These are phyloP conservation scores for Peromyscus maniculatus DNA, from an alignment of 2,113 vertebrate genomes.

Conservation along the genomic window DNA sequence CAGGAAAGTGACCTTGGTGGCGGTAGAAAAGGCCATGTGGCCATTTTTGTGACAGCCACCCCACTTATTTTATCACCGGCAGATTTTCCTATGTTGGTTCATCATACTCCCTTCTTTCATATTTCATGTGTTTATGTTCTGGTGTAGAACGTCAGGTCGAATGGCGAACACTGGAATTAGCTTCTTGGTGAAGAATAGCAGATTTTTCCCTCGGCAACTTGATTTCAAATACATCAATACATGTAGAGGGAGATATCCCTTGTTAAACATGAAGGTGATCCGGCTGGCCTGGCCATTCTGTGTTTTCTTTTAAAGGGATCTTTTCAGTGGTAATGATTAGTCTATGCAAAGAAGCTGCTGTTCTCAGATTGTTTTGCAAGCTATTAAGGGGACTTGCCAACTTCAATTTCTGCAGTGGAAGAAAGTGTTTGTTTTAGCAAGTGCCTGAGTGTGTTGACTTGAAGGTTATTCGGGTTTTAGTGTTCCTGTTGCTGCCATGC, in stretches of 20 bases:
- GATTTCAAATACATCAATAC: slow-evolving; percentile 51
- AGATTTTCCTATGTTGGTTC: slow-evolving; percentile 81
- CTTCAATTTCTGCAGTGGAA: slow-evolving; percentile 76
- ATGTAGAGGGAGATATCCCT: slow-evolving; percentile 57
- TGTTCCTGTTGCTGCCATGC: slow-evolving; percentile 34
- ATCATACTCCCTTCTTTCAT: slow-evolving; percentile 82
- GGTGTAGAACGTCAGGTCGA: slow-evolving; percentile 67
- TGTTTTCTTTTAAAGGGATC: slow-evolving; percentile 77
- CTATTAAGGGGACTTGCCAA: slow-evolving; percentile 69
- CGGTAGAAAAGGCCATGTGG: slow-evolving; percentile 91
- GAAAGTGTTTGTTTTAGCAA: slow-evolving; percentile 80
- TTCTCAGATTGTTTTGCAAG: slow-evolving; percentile 78
- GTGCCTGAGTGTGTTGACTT: slow-evolving; percentile 75
- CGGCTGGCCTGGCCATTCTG: slow-evolving; percentile 66
- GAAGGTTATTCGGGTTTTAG: slow-evolving; percentile 60
- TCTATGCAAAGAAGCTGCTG: slow-evolving; percentile 73
- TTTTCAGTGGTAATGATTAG: slow-evolving; percentile 76
- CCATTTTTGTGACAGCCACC: slow-evolving; percentile 88
- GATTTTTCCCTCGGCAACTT: slow-evolving; percentile 69
- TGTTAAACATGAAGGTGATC: slow-evolving; percentile 78
- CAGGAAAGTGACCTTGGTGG: slow-evolving; percentile 90
- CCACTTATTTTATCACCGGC: slow-evolving; percentile 84
- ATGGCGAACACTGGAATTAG: slow-evolving; percentile 45
- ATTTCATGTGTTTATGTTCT: slow-evolving; percentile 85
- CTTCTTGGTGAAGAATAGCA: slow-evolving; percentile 41